Percentiles rank a stretch among this genome's conserved stretches.
These are phyloP conservation scores for Euphonia xanthogaster DNA, from an alignment of 2,797 vertebrate genomes.

Conservation along the genomic window DNA sequence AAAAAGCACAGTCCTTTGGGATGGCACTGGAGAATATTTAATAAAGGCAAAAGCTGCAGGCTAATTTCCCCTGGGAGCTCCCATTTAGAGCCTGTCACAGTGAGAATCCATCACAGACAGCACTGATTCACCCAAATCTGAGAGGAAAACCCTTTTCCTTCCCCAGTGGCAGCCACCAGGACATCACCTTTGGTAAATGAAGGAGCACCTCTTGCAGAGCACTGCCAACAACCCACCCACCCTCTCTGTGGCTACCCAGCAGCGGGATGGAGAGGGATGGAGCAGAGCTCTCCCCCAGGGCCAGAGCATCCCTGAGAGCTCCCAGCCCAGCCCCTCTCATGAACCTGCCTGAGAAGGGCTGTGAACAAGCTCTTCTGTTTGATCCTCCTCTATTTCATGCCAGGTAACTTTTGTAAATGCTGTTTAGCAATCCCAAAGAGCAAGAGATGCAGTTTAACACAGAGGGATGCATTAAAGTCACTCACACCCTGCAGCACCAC, in stretches of 20 bases:
- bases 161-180: background rate
- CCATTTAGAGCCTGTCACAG: conserved; percentile 31
- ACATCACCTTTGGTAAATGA: fast-evolving
- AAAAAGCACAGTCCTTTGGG: conserved; percentile 15
- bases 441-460: background rate
- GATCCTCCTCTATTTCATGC: background rate
- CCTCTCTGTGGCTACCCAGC: background rate
- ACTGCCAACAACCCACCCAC: background rate
- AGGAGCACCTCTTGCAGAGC: background rate
- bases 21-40: conserved; percentile 43
- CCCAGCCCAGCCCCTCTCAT: background rate
- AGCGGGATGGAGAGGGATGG: fast-evolving
- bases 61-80: conserved; percentile 56
- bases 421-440: background rate
- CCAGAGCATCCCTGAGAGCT: background rate
- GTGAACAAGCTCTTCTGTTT: background rate
- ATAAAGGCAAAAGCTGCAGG: conserved; percentile 58
- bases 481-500: background rate
- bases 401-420: background rate
- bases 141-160: background rate
- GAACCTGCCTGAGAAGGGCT: background rate
- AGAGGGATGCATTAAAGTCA: background rate
- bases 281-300: background rate
- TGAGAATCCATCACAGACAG: conserved; percentile 44
- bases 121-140: background rate